A percentile compares a stretch with the other conserved stretches of the same genome.
These are phyloP conservation scores for Lamellibrachia columna DNA, from an alignment of 2,888 invertebrate genomes.

Conservation along the genomic window DNA sequence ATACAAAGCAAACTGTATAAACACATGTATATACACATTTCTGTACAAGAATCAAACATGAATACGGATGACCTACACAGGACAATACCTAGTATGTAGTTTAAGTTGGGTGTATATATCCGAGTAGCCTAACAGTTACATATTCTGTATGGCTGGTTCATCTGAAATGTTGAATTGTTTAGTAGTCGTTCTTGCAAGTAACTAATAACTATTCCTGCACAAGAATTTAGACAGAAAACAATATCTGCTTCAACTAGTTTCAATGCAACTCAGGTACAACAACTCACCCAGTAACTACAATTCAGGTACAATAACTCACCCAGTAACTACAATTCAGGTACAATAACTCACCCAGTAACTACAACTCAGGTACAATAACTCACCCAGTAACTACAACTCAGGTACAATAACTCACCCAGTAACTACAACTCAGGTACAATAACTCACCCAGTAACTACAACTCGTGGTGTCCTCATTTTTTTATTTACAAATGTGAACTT, in stretches of 20 bases:
- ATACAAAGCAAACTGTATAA: slow-evolving; percentile 9
- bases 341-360: background rate
- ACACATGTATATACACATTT: background rate
- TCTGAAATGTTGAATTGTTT: background rate
- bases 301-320: background rate
- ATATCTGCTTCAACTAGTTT: background rate
- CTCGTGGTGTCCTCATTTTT: background rate
- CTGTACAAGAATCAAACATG: background rate
- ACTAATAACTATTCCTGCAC: background rate
- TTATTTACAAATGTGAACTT: background rate
- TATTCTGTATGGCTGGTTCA: background rate
- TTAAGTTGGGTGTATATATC: background rate
- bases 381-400: background rate
- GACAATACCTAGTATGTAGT: background rate
- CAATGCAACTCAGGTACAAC: background rate
- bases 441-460: background rate
- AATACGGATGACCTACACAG: background rate
- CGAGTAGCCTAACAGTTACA: background rate
- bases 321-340: background rate
- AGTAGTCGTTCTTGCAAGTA: background rate
- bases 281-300: background rate
- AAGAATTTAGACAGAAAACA: background rate
- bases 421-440: background rate
- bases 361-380: background rate
- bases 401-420: too few relatives aligned